phyloP scores from a whole-genome alignment of 2,888 invertebrate species.

The Plusia festucae region DNA sequence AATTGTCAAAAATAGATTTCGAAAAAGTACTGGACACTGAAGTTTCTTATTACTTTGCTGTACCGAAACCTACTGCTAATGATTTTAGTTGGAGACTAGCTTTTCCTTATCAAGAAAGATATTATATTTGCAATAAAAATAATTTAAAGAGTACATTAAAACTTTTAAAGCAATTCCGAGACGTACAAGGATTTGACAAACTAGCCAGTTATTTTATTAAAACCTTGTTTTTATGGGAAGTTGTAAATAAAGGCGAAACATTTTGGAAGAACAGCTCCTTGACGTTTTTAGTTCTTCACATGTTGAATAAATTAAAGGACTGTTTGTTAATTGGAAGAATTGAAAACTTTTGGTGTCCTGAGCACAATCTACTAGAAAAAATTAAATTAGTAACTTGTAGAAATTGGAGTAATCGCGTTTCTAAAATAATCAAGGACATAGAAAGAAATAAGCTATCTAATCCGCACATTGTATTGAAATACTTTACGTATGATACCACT shows the following conservation, averaged over 20 bases:
- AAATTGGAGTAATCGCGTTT: constrained; percentile 72
- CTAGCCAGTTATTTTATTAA: constrained; percentile 79
- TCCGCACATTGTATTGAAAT: constrained; percentile 62
- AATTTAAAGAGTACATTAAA: constrained; percentile 74
- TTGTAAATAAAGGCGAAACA: constrained; percentile 51
- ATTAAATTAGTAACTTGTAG: constrained; percentile 68
- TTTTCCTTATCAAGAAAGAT: constrained; percentile 76
- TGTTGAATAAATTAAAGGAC: constrained; percentile 70
- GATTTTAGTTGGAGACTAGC: constrained; percentile 75
- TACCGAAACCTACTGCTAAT: constrained; percentile 74
- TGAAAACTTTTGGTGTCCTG: constrained; percentile 74
- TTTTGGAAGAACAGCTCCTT: constrained; percentile 73
- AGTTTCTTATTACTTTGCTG: constrained; percentile 69
- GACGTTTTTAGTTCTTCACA: constrained; percentile 68
- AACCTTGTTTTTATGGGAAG: constrained; percentile 77
- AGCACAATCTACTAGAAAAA: constrained; percentile 72
- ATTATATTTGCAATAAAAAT: constrained; percentile 66
- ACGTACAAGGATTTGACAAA: constrained; percentile 73
- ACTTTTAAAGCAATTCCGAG: constrained; percentile 73
- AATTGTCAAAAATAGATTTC: constrained; percentile 65
- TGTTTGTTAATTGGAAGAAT: constrained; percentile 64
- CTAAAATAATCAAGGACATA: constrained; percentile 66
- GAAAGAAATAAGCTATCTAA: constrained; percentile 61
- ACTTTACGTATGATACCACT: constrained; percentile 50
- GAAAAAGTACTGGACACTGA: constrained; percentile 58